Base-by-base conservation (phyloP, 2,113 vertebrate species). In the Melanotaenia duboulayi region DNA sequence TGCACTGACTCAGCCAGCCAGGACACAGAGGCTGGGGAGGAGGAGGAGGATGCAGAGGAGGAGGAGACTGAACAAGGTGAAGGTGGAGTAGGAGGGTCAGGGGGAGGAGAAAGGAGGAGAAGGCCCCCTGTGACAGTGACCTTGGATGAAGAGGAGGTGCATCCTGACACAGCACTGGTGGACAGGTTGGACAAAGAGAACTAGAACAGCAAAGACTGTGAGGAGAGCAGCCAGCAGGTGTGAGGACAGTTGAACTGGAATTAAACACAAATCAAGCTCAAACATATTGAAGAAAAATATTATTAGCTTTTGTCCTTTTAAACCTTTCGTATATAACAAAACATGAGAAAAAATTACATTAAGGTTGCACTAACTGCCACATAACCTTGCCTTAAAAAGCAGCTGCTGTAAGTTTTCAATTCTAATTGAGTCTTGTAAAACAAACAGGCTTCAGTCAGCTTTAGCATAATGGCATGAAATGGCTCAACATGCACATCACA, bases 81-180 rank as follows among this genome's bases (percentile, higher is more conserved):
- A 80, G 1, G 74, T 7, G 65, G 67, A 0, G 75, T n/a, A 0
- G 76, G 23, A 16, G 81, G 66, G 58, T 52, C 73, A 39, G 74
- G 37, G 2, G 63, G 22, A 9, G 56, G 93, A 90, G 32, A 65
- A 80, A 94, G 60, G 87, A 71, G 23, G 74, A 91, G 5, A 93
- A 92, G 60, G 23, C 37, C 56, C 49, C 92, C 94, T 0, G 95
- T 95, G 0, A 77, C 94, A 0, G 80, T 96, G 13, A 95, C 95
- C 83, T 92, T 92, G 1, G 96, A 97, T 0, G 95, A 97, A 60
- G 95, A 97, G 68, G 95, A 97, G 13, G 96, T 96, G 13, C 95
- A 95, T 56, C 94, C 92, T 32, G 95, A 97, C 85, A 94, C 93
- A 2, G 92, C 87, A 19, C 90, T 97, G n/a, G 91, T 84, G 67